Conservation (phyloP, 2,113 vertebrate species). For the Gavia stellata region DNA sequence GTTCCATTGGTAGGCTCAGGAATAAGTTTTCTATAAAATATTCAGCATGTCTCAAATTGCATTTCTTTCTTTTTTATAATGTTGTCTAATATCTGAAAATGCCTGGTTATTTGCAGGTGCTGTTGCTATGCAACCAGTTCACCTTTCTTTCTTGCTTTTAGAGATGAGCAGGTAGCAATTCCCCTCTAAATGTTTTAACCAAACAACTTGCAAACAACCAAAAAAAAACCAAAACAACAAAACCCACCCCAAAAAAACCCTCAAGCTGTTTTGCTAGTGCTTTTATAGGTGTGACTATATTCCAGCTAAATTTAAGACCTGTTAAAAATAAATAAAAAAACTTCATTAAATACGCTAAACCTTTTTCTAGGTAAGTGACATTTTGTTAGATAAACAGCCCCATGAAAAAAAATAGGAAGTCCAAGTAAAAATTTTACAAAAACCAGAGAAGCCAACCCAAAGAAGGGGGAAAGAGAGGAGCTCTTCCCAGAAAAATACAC, state of each 20-base stretch:
- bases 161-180: not conserved
- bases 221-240: too few relatives aligned
- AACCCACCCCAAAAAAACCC: too few relatives aligned
- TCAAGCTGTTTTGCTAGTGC: not conserved
- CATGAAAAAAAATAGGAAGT: not conserved
- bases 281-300: not conserved
- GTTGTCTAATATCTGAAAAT: not conserved
- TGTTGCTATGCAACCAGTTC: slow-evolving; percentile 60
- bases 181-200: not conserved
- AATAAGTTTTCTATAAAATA: not conserved
- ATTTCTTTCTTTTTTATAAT: not conserved
- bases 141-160: slow-evolving; percentile 4
- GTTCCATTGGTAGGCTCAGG: not conserved
- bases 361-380: not conserved
- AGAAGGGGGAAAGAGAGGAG: too few relatives aligned
- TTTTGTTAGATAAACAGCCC: not conserved
- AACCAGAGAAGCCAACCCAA: not conserved
- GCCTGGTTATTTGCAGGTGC: slow-evolving; percentile 49
- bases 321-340: not conserved
- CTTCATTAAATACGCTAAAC: not conserved
- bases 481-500: not conserved
- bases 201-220: not conserved
- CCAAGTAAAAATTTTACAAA: not conserved
- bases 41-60: not conserved
- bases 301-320: not conserved